Evolutionary conservation across 2,888 invertebrate genomes (phyloP).

Genomic region (Podotricha telesiphe): DNA sequence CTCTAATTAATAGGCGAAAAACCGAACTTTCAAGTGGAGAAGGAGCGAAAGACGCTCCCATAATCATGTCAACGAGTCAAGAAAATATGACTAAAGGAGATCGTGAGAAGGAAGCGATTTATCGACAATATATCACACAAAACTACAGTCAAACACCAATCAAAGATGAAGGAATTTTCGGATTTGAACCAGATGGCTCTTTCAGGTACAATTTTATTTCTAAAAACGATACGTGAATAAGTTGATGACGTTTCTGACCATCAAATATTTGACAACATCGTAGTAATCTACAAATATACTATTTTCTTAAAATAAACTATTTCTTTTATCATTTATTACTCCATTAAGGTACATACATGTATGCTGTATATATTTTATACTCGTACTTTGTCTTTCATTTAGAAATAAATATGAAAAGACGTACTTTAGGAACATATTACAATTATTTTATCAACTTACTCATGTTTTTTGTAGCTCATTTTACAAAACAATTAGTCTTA

Average conservation of each 20-base stretch:
- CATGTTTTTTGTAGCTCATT: conserved; percentile 21
- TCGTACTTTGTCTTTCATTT: background rate
- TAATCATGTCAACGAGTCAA: conserved; percentile 85
- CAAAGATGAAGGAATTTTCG: conserved; percentile 84
- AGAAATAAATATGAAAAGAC: background rate
- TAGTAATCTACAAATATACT: background rate
- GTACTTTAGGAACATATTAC: background rate
- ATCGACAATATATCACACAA: conserved; percentile 71
- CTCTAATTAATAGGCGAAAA: conserved; percentile 69
- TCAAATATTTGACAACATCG: background rate
- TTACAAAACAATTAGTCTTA: conserved; percentile 30
- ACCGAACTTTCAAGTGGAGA: conserved; percentile 76
- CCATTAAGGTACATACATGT: too few relatives aligned
- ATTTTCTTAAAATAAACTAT: background rate
- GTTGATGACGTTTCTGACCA: background rate
- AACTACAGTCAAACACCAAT: conserved; percentile 84
- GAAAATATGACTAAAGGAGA: conserved; percentile 84
- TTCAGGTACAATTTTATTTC: conserved; percentile 65
- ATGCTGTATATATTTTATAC: too few relatives aligned
- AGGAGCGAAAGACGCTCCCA: conserved; percentile 75
- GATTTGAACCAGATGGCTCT: conserved; percentile 79
- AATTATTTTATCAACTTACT: conserved; percentile 16
- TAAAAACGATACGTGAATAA: conserved; percentile 12
- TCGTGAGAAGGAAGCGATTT: conserved; percentile 73
- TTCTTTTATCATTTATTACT: background rate